Evolutionary conservation across 2,888 invertebrate genomes (phyloP).

Genomic region (Hypselothyrea guttata): DNA sequence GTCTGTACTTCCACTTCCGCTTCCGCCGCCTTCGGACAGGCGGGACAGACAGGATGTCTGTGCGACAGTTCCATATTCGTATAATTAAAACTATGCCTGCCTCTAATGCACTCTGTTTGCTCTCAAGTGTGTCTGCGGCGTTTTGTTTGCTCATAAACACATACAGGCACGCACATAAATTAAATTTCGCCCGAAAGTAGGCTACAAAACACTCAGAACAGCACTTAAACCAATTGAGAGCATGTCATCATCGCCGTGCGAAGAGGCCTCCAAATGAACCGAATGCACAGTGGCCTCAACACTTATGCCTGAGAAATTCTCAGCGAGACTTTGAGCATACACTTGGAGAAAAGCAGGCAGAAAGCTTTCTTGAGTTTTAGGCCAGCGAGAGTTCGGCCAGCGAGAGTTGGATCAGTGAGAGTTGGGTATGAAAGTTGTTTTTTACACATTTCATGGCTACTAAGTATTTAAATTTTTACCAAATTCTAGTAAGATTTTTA

Average conservation of each 20-base stretch:
- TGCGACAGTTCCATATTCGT: constrained; percentile 24
- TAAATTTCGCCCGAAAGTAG: constrained; percentile 65
- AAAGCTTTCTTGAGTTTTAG: too few relatives aligned
- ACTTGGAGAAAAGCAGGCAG: too few relatives aligned
- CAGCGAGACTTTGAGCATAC: neutral
- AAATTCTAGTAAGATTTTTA: too few relatives aligned
- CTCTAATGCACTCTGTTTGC: constrained; percentile 62
- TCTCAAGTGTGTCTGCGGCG: constrained; percentile 55
- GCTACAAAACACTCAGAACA: constrained; percentile 62
- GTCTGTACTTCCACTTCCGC: neutral
- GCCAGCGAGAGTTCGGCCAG: too few relatives aligned
- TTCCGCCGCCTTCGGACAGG: neutral
- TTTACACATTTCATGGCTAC: too few relatives aligned
- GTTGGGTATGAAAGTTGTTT: too few relatives aligned
- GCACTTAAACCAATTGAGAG: constrained; percentile 58
- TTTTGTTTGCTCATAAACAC: constrained; percentile 48
- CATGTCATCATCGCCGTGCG: constrained; percentile 50
- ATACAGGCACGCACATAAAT: constrained; percentile 27
- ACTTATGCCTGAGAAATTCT: constrained; percentile 1
- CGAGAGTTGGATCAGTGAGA: too few relatives aligned
- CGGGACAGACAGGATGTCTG: too few relatives aligned
- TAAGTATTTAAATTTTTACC: too few relatives aligned
- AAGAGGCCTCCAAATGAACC: constrained; percentile 35
- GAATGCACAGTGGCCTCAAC: constrained; percentile 22
- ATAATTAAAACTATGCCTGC: constrained; percentile 64